Conservation (phyloP, 2,797 vertebrate genomes). For the Antennarius maculatus region DNA sequence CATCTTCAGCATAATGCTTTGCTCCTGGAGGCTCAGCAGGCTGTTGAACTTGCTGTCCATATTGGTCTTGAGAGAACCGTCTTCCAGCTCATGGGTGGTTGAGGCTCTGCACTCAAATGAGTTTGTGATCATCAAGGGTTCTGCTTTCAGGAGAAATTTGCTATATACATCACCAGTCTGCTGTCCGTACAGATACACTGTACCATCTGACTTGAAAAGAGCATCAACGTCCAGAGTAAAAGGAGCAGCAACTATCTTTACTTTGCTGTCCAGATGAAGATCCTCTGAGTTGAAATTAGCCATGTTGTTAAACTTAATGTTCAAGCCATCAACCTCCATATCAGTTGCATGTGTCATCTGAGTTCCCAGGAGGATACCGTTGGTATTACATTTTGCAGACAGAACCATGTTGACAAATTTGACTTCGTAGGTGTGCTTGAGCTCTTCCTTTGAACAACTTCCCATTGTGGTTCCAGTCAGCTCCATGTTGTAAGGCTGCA, state of each 20-base stretch:
- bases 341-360: conserved; percentile 85
- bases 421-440: conserved; percentile 88
- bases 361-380: conserved; percentile 82
- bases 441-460: conserved; percentile 80
- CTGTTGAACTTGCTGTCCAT: conserved; percentile 85
- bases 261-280: conserved; percentile 83
- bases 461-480: conserved; percentile 85
- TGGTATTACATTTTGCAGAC: conserved; percentile 86
- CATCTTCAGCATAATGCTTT: conserved; percentile 83
- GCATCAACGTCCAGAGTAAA: conserved; percentile 84
- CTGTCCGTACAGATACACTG: conserved; percentile 79
- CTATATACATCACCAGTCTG: conserved; percentile 89
- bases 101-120: conserved; percentile 90
- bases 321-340: conserved; percentile 83
- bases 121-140: conserved; percentile 85
- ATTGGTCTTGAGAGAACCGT: conserved; percentile 72
- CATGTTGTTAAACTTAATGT: conserved; percentile 80
- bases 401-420: conserved; percentile 80
- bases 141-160: conserved; percentile 89
- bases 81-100: conserved; percentile 78
- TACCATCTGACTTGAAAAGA: conserved; percentile 85
- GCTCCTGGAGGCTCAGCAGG: conserved; percentile 85
- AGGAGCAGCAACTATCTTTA: conserved; percentile 82
- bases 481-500: conserved; percentile 84
- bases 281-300: conserved; percentile 85